Conservation (phyloP, 2,888 invertebrate genomes). For the Ferdinandea cuprea region DNA sequence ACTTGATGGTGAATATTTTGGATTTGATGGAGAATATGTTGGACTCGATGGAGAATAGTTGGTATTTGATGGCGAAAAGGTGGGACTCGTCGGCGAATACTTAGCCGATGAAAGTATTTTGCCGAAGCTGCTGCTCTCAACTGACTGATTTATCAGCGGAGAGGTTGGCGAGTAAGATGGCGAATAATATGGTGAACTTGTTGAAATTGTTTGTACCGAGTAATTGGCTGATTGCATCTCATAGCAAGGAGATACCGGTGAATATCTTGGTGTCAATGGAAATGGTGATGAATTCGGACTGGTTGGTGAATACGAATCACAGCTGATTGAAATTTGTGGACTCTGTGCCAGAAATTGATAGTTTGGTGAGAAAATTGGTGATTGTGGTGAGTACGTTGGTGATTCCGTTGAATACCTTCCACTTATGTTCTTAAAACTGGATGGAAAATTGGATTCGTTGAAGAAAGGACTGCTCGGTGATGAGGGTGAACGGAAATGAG, state of each 20-base stretch:
- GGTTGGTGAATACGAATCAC: conserved; percentile 85
- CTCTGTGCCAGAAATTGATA: conserved; percentile 84
- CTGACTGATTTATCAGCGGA: conserved; percentile 87
- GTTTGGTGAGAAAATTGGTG: conserved; percentile 87
- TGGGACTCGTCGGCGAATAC: conserved; percentile 85
- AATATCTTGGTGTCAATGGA: conserved; percentile 90
- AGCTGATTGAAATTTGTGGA: conserved; percentile 89
- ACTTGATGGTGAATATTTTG: conserved; percentile 86
- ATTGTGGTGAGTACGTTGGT: conserved; percentile 86
- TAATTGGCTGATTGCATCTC: conserved; percentile 87
- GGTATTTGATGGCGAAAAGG: conserved; percentile 86
- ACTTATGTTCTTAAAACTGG: conserved; percentile 3
- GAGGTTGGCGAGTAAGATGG: conserved; percentile 79
- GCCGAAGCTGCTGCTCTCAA: conserved; percentile 1
- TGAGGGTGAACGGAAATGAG: conserved; percentile 73
- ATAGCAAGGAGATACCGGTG: conserved; percentile 87
- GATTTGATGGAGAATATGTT: conserved; percentile 85
- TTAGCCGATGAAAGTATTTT: conserved; percentile 52
- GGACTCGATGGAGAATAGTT: conserved; percentile 83
- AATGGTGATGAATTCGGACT: conserved; percentile 86
- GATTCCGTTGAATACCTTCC: conserved; percentile 54
- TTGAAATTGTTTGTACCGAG: too few species aligned
- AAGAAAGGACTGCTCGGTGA: conserved; percentile 57
- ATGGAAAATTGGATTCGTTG: too few species aligned
- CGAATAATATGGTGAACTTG: conserved; percentile 85